Percentiles rank a stretch among this genome's conserved stretches.
Conservation (phyloP, 2,797 vertebrate genomes). For the Echiichthys vipera region DNA sequence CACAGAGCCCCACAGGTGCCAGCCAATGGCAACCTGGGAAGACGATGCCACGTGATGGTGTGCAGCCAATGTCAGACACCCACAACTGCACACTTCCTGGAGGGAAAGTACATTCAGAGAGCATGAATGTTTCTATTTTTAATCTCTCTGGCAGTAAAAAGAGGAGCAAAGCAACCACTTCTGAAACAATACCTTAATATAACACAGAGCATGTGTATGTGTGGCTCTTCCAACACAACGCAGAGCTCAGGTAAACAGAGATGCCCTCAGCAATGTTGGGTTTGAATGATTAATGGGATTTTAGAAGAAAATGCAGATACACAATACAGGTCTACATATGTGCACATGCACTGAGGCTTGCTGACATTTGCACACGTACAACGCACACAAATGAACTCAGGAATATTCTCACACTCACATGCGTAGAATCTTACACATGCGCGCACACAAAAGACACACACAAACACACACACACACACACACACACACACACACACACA, state of each 20-base stretch:
- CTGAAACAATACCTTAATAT: slow-evolving; percentile 76
- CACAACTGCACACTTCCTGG: slow-evolving; percentile 80
- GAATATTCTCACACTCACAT: slow-evolving; percentile 50
- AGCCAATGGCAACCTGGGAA: slow-evolving; percentile 78
- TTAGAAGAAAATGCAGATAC: slow-evolving; percentile 28
- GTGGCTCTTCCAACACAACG: slow-evolving; percentile 16
- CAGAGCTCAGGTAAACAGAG: slow-evolving; percentile 27
- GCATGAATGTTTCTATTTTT: slow-evolving; percentile 85
- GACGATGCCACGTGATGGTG: slow-evolving; percentile 63
- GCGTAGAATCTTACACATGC: slow-evolving; percentile 36
- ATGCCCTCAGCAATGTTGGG: not conserved
- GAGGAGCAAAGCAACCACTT: slow-evolving; percentile 73
- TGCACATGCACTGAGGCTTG: slow-evolving; percentile 35
- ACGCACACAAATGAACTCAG: slow-evolving; percentile 40
- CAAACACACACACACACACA: no score
- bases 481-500: no score
- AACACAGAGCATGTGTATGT: slow-evolving; percentile 53
- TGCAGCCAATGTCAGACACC: slow-evolving; percentile 72
- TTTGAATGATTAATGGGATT: slow-evolving; percentile 26
- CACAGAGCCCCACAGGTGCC: slow-evolving; percentile 83
- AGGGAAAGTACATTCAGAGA: slow-evolving; percentile 84
- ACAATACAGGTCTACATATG: slow-evolving; percentile 10
- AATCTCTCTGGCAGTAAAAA: slow-evolving; percentile 80
- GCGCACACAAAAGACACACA: no score
- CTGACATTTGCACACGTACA: slow-evolving; percentile 24